These are phyloP conservation scores for Apus apus DNA, from an alignment of 2,113 vertebrate species.

Conservation along the genomic window DNA sequence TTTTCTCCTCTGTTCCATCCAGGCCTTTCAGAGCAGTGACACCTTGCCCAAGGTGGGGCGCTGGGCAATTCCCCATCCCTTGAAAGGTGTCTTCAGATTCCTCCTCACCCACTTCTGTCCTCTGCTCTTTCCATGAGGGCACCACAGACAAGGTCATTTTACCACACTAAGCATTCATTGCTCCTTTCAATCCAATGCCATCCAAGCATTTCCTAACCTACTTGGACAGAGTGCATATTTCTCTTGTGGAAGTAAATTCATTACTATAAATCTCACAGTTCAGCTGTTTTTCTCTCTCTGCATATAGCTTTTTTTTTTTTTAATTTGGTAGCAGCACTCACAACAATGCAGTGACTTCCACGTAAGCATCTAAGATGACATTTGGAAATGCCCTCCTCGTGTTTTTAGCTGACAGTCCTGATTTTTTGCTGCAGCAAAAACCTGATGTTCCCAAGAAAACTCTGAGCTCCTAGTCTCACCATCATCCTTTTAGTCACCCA, in stretches of 20 bases:
- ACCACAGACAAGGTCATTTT: neutral
- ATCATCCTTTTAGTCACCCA: neutral
- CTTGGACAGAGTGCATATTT: neutral
- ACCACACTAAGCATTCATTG: neutral
- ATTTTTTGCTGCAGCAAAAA: neutral
- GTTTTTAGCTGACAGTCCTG: neutral
- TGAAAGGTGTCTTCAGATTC: neutral
- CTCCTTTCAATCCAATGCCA: neutral
- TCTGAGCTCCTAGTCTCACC: neutral
- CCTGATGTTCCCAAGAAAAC: neutral
- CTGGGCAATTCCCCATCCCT: rapidly evolving
- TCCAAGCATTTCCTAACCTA: conserved; percentile 8
- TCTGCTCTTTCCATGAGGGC: neutral
- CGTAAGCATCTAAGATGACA: neutral
- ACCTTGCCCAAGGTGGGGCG: neutral
- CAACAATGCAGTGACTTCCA: neutral
- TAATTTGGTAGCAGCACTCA: neutral
- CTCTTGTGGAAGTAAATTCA: neutral
- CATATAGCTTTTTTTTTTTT: neutral
- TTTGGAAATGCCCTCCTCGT: neutral
- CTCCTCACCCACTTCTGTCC: neutral
- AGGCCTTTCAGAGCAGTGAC: neutral
- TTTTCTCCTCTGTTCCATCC: neutral
- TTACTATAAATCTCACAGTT: neutral
- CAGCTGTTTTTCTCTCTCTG: neutral